These are phyloP conservation scores for Enteromius unitaeniatus DNA, from an alignment of 2,797 vertebrate species.

Conservation along the genomic window DNA sequence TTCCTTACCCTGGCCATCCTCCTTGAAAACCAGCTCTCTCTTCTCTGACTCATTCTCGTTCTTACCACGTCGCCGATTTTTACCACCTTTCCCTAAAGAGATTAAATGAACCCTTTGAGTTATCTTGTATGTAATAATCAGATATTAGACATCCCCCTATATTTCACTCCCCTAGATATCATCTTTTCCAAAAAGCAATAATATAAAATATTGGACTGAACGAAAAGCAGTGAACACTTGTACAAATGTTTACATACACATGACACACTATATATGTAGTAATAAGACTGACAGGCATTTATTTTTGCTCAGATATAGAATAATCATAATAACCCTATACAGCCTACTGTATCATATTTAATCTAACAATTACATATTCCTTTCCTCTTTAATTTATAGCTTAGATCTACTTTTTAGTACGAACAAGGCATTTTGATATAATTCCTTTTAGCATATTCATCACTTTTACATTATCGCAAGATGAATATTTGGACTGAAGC, in stretches of 20 bases:
- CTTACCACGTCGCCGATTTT: slow-evolving; percentile 97
- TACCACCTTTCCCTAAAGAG: slow-evolving; percentile 94
- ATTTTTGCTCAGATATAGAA: not conserved
- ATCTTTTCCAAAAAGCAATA: not conserved
- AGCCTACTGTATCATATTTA: not conserved
- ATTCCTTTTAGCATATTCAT: not conserved
- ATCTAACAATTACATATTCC: not conserved
- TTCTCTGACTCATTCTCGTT: slow-evolving; percentile 98
- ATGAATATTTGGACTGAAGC: not conserved
- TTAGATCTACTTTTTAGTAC: not conserved
- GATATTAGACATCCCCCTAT: not conserved
- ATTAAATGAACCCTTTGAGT: not conserved
- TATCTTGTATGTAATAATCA: not conserved
- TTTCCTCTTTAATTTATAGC: not conserved
- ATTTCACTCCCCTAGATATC: not conserved
- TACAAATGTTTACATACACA: not conserved
- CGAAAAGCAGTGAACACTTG: not conserved
- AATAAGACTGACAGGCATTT: not conserved
- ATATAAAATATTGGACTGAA: not conserved
- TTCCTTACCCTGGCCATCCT: slow-evolving; percentile 93
- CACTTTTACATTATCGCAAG: not conserved
- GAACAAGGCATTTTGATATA: not conserved
- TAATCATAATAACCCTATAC: not conserved
- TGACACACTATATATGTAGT: not conserved
- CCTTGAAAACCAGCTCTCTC: slow-evolving; percentile 97